Evolutionary conservation across 92 coral and sea anemone species (phyloP).

Genomic region (Desmophyllum pertusum): DNA sequence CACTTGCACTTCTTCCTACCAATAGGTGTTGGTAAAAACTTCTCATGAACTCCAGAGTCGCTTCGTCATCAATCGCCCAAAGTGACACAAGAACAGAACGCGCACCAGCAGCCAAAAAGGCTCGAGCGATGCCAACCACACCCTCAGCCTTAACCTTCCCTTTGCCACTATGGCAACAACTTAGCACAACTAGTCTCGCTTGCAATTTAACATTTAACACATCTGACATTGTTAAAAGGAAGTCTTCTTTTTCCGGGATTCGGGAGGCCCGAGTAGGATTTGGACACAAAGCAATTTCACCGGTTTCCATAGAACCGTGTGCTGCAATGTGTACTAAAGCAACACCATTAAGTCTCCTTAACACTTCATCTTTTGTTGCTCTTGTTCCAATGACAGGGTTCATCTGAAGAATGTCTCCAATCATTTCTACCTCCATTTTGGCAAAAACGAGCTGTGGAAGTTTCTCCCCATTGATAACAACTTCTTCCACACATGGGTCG

Average conservation of each 20-base stretch:
- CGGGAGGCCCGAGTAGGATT: background rate
- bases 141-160: slow-evolving; percentile 48
- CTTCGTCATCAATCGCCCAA: slow-evolving; percentile 54
- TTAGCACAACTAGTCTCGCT: slow-evolving; percentile 24
- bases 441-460: slow-evolving; percentile 30
- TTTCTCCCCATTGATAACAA: background rate
- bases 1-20: background rate
- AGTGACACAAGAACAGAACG: slow-evolving; percentile 56
- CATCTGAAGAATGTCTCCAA: slow-evolving; percentile 9
- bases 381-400: slow-evolving; percentile 19
- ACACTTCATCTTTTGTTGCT: slow-evolving; percentile 46
- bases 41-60: slow-evolving; percentile 31
- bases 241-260: slow-evolving; percentile 14
- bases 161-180: slow-evolving; percentile 40
- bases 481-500: background rate
- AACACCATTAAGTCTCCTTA: slow-evolving; percentile 20
- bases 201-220: background rate
- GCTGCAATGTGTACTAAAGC: slow-evolving; percentile 56
- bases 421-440: slow-evolving; percentile 22
- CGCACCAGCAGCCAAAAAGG: slow-evolving; percentile 57
- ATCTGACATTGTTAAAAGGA: slow-evolving; percentile 10
- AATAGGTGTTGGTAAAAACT: slow-evolving; percentile 21
- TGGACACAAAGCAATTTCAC: slow-evolving; percentile 52
- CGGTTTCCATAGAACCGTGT: slow-evolving; percentile 37
- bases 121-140: slow-evolving; percentile 50